Evolutionary conservation across 2,888 invertebrate species (phyloP).

Genomic region (Chaitophorus viminalis): DNA sequence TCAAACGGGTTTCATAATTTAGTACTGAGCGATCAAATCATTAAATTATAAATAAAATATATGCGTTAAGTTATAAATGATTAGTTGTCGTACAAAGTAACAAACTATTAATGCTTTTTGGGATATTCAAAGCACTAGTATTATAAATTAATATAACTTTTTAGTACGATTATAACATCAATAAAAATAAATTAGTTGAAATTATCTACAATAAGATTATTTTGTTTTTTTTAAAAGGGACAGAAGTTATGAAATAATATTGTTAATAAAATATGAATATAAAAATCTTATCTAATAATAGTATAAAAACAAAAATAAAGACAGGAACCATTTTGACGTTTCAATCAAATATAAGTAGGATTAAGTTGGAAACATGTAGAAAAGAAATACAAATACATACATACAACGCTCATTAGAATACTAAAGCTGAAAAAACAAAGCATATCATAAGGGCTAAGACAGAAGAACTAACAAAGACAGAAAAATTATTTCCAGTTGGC

Average conservation of each 20-base stretch:
- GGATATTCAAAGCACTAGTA: constrained; percentile 1
- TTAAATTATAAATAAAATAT: too few species aligned
- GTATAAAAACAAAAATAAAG: constrained; percentile 60
- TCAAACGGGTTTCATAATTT: background rate
- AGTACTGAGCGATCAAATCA: background rate
- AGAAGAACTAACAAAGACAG: background rate
- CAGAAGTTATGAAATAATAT: constrained; percentile 4
- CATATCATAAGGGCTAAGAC: background rate
- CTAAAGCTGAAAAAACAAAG: background rate
- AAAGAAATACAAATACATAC: constrained; percentile 4
- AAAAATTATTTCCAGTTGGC: constrained; percentile 3
- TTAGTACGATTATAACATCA: background rate
- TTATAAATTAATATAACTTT: background rate
- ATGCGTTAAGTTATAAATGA: too few species aligned
- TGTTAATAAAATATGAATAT: constrained; percentile 9
- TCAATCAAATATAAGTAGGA: constrained; percentile 42
- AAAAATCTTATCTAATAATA: constrained; percentile 21
- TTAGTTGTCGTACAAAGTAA: too few species aligned
- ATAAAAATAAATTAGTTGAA: constrained; percentile 6
- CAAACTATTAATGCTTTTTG: background rate
- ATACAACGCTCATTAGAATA: constrained; percentile 4
- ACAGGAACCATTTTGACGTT: constrained; percentile 41
- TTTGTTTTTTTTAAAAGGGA: background rate
- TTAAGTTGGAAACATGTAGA: constrained; percentile 7
- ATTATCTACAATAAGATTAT: background rate